Evolutionary conservation across 2,888 invertebrate genomes (phyloP).

Genomic region (Drosophila aldrichi): DNA sequence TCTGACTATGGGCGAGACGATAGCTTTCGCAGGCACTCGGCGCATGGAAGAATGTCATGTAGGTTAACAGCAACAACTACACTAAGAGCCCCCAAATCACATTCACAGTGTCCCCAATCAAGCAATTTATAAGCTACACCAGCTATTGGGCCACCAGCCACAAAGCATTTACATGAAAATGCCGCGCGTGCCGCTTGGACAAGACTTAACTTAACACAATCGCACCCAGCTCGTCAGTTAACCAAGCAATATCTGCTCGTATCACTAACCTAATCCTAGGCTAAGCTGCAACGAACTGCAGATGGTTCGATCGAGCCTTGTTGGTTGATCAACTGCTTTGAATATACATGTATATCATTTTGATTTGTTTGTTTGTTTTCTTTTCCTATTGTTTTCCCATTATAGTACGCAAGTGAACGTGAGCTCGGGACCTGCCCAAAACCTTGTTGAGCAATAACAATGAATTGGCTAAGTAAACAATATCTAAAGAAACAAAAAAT

Average conservation of each 20-base stretch:
- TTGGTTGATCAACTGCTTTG: conserved; percentile 37
- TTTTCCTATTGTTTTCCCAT: conserved; percentile 30
- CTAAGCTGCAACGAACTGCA: conserved; percentile 51
- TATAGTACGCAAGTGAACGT: conserved; percentile 77
- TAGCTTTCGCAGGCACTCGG: conserved; percentile 85
- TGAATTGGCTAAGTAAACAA: conserved; percentile 69
- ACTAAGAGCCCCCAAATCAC: conserved; percentile 37
- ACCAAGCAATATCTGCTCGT: conserved; percentile 25
- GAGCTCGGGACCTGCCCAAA: conserved; percentile 53
- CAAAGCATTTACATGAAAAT: conserved; percentile 22
- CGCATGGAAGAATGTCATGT: conserved; percentile 85
- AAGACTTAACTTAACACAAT: conserved; percentile 38
- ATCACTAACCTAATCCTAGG: conserved; percentile 40
- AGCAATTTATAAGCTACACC: conserved; percentile 36
- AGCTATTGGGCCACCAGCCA: conserved; percentile 34
- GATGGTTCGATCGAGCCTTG: conserved; percentile 31
- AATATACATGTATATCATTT: conserved; percentile 33
- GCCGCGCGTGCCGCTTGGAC: conserved; percentile 58
- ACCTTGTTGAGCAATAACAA: conserved; percentile 41
- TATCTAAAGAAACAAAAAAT: background rate
- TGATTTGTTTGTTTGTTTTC: conserved; percentile 29
- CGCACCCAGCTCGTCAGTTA: conserved; percentile 57
- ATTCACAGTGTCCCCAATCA: conserved; percentile 30
- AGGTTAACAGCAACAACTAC: conserved; percentile 63
- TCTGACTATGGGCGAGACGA: conserved; percentile 83